Evolutionary conservation across 2,113 vertebrate genomes (phyloP), one percentile per base, ranked within the genome.

Genomic region (Corythoichthys intestinalis): DNA sequence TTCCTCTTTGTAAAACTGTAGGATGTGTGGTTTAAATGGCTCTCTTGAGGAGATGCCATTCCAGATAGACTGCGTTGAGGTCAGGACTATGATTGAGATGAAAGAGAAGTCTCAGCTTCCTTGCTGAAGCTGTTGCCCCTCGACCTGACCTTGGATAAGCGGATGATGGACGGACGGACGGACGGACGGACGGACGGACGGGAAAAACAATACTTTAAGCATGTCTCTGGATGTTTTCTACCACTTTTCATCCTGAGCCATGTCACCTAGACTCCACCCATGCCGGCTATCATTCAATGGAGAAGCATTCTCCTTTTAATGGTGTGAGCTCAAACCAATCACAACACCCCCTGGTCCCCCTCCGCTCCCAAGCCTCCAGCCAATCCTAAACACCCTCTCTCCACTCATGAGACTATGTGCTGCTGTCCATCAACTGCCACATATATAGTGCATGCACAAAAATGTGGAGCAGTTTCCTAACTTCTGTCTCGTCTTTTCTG

Each of bases 391-490:
- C 73, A 75, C 78, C 72, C 80, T 77, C 75, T 67, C 78, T 39
- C 72, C 84, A 89, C 95, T 94, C 93, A 89, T 96, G 94, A 96
- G 93, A 87, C 73, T 91, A 81, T 88, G 91, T 92, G 91, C 92
- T 90, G 90, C 94, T 94, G 94, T 95, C 94, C 90, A 90, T 96
- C 93, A 96, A 92, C 89, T 84, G 88, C 91, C 93, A 94, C 93
- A 93, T 96, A 97, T 96, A 95, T 94, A 96, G 94, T 92, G 94
- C 93, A 94, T 93, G 93, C 91, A 91, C 74, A 92, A 89, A 93
- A 93, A 92, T 91, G 92, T 93, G 92, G 92, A 87, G 89, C 89
- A 85, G 91, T 90, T 92, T 91, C 92, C 91, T 91, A 90, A 90
- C 87, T 92, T 80, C 85, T 78, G 84, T 89, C 56, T 58, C 35